These are phyloP conservation scores for Margaritifera margaritifera DNA, from an alignment of 2,888 invertebrate genomes.

Conservation along the genomic window DNA sequence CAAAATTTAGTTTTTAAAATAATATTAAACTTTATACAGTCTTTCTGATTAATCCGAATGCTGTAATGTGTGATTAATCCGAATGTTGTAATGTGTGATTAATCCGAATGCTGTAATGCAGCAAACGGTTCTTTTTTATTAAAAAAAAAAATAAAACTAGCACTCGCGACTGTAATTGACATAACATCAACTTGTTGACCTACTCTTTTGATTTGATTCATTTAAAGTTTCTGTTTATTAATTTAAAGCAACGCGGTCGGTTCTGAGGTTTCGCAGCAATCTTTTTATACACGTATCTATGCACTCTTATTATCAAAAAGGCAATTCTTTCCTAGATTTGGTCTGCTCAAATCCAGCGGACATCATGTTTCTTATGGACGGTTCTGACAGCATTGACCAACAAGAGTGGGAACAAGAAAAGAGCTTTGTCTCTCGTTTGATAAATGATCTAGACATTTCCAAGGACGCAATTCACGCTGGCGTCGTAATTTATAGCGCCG, in stretches of 20 bases:
- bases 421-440: slow-evolving; percentile 52
- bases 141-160: too few relatives aligned
- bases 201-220: too few relatives aligned
- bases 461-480: slow-evolving; percentile 45
- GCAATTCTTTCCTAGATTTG: slow-evolving; percentile 40
- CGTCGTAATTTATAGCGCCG: slow-evolving; percentile 56
- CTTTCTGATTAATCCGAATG: too few relatives aligned
- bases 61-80: too few relatives aligned
- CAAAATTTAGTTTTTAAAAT: too few relatives aligned
- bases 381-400: slow-evolving; percentile 56
- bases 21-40: too few relatives aligned
- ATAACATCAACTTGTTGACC: too few relatives aligned
- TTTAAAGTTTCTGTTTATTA: slow-evolving; percentile 3
- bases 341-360: slow-evolving; percentile 58
- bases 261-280: too few relatives aligned
- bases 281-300: background rate
- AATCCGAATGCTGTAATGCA: too few relatives aligned
- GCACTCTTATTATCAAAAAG: background rate
- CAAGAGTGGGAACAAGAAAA: slow-evolving; percentile 52
- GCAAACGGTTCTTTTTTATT: too few relatives aligned
- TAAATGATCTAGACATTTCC: slow-evolving; percentile 49
- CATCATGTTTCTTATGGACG: slow-evolving; percentile 57
- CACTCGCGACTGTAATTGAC: too few relatives aligned
- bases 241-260: background rate
- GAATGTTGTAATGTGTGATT: too few relatives aligned